Evolutionary conservation across 1,140 invertebrate species (phyloP).

Genomic region (Ostrea edulis): DNA sequence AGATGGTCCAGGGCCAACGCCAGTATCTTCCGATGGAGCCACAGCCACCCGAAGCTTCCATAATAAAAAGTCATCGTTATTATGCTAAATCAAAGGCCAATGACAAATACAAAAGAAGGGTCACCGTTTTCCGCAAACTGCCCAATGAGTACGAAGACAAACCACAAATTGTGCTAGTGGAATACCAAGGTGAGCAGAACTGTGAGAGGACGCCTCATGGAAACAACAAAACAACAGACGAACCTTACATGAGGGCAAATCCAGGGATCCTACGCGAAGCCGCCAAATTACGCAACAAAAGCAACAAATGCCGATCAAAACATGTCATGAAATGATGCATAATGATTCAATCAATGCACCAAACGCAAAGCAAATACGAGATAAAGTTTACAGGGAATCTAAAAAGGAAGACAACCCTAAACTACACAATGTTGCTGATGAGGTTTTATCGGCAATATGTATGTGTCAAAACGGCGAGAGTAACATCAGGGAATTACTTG

Average conservation of each 20-base stretch:
- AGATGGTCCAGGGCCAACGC: neutral
- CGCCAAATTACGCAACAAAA: neutral
- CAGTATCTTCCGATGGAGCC: neutral
- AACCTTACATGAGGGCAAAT: neutral
- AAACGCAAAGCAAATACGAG: neutral
- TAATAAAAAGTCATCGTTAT: neutral
- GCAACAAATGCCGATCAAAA: neutral
- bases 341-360: neutral
- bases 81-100: neutral
- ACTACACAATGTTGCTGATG: conserved; percentile 34
- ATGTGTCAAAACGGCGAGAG: neutral
- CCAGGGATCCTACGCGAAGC: neutral
- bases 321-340: neutral
- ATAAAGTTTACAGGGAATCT: neutral
- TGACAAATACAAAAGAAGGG: neutral
- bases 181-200: neutral
- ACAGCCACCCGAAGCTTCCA: neutral
- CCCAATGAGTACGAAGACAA: neutral
- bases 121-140: neutral
- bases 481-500: neutral
- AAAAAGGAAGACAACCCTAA: conserved; percentile 5
- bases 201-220: neutral
- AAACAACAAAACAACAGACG: neutral
- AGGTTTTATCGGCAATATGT: neutral
- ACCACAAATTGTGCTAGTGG: neutral